Evolutionary conservation across 2,797 vertebrate species (phyloP), one percentile per base, ranked within the genome.

Genomic region (Psittacula derbiana): DNA sequence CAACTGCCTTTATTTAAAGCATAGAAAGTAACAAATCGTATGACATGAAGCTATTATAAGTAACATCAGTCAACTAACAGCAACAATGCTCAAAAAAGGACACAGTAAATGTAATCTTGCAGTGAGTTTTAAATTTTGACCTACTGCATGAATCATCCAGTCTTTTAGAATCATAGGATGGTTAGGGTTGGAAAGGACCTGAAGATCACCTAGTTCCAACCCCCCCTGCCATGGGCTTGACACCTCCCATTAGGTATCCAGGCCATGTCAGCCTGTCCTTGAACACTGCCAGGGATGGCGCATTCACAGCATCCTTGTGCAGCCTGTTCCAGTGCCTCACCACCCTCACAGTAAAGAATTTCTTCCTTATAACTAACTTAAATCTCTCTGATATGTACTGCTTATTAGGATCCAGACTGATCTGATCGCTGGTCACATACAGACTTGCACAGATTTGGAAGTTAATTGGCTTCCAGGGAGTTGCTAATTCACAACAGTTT

Each of bases 401-500:
- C 57, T 80, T 3, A 3, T 25, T 64, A 60, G 52, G 41, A 78
- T 78, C 64, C 81, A 80, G 50, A 57, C 28, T 14, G 11, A 80
- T 52, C 33, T 61, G 40, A 61, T 19, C 3, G 1, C 27, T 38
- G 24, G 20, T 75, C 1, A 0, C 12, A 44, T n/a, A 28, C 31
- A 57, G 57, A 67, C 38, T 79, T 71, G 47, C 13, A 61, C 7
- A 28, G 52, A 67, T 61, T 43, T 78, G n/a, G 69, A 88, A 75
- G 25, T 71, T 74, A 4, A 49, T 1, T 80, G 80, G 31, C 69
- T 91, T 88, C 44, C 53, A 61, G 18, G n/a, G 65, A 88, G 33
- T 19, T 86, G 49, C 41, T 72, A 71, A 75, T 88, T 92, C 31
- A 36, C 44, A 92, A 57, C 50, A 62, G 24, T 90, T 91, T 86